Evolutionary conservation across 1,140 invertebrate genomes (phyloP).

Genomic region (Heliothis virescens): DNA sequence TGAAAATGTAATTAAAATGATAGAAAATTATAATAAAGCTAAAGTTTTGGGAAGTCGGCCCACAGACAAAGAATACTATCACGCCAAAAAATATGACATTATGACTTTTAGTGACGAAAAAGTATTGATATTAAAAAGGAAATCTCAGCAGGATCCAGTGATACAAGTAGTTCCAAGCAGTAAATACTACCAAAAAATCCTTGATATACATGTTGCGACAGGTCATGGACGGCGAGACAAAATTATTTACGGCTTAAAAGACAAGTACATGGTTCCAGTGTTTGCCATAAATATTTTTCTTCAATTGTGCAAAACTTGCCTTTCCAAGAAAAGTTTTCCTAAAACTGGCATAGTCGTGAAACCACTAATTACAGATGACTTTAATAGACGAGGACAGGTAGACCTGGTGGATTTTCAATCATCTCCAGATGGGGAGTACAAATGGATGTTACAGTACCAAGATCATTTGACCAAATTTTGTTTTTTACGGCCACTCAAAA

Average conservation of each 20-base stretch:
- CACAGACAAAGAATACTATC: constrained; percentile 52
- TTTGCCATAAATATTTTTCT: constrained; percentile 50
- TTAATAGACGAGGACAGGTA: constrained; percentile 43
- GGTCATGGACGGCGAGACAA: constrained; percentile 58
- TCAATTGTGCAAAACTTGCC: constrained; percentile 49
- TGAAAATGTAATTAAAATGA: neutral
- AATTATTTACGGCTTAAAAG: constrained; percentile 50
- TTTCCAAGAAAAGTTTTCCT: constrained; percentile 51
- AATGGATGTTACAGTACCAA: constrained; percentile 72
- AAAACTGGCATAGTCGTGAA: constrained; percentile 48
- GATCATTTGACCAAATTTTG: constrained; percentile 83
- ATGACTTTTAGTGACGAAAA: constrained; percentile 42
- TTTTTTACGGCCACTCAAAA: constrained; percentile 69
- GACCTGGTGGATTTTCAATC: constrained; percentile 42
- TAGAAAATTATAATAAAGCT: constrained; percentile 11
- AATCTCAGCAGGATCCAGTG: constrained; percentile 14
- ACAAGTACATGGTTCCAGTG: constrained; percentile 51
- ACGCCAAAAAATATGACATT: constrained; percentile 50
- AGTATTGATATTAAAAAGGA: constrained; percentile 56
- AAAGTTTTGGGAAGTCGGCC: constrained; percentile 45
- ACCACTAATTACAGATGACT: constrained; percentile 48
- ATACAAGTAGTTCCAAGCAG: constrained; percentile 47
- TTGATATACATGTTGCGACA: constrained; percentile 51
- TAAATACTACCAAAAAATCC: constrained; percentile 47
- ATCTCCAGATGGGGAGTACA: constrained; percentile 48